Evolutionary conservation across 35 echinoderm and acorn worm species (phyloP).

Genomic region (Eucidaris tribuloides): DNA sequence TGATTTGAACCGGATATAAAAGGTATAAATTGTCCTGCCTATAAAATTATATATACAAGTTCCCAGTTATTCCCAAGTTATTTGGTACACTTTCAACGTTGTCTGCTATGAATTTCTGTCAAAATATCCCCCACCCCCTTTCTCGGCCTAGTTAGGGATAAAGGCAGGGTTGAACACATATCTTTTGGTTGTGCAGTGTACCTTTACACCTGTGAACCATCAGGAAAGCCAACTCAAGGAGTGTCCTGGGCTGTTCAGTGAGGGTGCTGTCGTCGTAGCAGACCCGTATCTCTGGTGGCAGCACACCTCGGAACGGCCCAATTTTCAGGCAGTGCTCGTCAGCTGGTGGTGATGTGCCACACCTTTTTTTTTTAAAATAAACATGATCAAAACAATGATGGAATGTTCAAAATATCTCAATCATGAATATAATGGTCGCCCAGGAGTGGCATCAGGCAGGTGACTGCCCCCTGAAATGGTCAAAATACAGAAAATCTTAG

Average conservation of each 20-base stretch:
- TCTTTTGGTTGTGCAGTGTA: background rate
- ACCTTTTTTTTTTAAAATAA: background rate
- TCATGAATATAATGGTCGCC: background rate
- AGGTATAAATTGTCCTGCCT: too few species aligned
- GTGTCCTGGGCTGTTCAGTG: background rate
- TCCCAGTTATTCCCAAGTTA: too few species aligned
- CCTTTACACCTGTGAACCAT: background rate
- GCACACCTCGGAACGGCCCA: background rate
- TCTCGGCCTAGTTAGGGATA: too few species aligned
- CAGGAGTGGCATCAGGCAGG: background rate
- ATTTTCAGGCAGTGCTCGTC: background rate
- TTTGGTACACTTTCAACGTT: too few species aligned
- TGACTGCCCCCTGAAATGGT: too few species aligned
- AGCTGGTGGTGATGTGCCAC: background rate
- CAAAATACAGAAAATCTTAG: background rate
- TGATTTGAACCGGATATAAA: too few species aligned
- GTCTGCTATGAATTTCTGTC: too few species aligned
- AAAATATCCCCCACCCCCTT: too few species aligned
- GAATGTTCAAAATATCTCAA: background rate
- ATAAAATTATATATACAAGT: too few species aligned
- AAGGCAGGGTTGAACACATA: too few species aligned
- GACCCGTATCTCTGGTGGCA: conserved; percentile 26
- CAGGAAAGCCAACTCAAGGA: background rate
- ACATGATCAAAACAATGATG: background rate
- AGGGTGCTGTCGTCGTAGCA: background rate